These are phyloP conservation scores for Melipona beecheii DNA, from an alignment of 2,888 invertebrate species.

Conservation along the genomic window DNA sequence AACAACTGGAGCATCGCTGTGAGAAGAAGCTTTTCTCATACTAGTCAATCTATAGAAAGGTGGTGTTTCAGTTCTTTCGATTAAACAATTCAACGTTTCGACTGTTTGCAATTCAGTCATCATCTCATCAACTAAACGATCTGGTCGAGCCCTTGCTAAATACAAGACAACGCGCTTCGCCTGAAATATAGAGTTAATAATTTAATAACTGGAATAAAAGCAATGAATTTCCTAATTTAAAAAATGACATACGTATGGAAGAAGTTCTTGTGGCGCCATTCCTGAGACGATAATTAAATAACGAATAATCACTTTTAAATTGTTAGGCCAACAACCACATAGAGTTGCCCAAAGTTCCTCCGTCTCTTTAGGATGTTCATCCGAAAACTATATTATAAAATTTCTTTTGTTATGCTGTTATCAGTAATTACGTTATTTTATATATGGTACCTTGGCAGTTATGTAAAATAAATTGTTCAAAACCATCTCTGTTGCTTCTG, in stretches of 20 bases:
- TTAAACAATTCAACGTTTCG: conserved; percentile 97
- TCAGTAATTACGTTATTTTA: neutral
- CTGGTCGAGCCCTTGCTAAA: conserved; percentile 95
- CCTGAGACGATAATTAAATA: conserved; percentile 98
- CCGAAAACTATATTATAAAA: conserved; percentile 90
- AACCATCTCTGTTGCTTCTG: conserved; percentile 99
- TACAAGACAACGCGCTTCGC: conserved; percentile 98
- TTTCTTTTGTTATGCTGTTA: neutral
- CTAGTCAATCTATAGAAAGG: conserved; percentile 98
- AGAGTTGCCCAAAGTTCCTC: conserved; percentile 98
- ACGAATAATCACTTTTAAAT: conserved; percentile 97
- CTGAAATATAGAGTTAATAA: conserved; percentile 84
- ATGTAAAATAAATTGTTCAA: conserved; percentile 99
- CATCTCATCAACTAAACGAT: conserved; percentile 97
- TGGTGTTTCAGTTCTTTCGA: conserved; percentile 98
- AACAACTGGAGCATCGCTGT: conserved; percentile 86
- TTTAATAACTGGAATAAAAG: conserved; percentile 17
- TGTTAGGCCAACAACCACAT: conserved; percentile 98
- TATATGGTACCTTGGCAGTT: conserved; percentile 92
- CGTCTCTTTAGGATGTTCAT: conserved; percentile 97
- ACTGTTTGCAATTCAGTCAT: conserved; percentile 99
- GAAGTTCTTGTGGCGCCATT: conserved; percentile 97
- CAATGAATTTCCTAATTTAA: neutral
- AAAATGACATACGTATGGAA: conserved; percentile 90
- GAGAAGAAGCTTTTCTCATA: conserved; percentile 95